phyloP scores from a whole-genome alignment of 1,140 invertebrate species.

The Drosophila quadrilineata region DNA sequence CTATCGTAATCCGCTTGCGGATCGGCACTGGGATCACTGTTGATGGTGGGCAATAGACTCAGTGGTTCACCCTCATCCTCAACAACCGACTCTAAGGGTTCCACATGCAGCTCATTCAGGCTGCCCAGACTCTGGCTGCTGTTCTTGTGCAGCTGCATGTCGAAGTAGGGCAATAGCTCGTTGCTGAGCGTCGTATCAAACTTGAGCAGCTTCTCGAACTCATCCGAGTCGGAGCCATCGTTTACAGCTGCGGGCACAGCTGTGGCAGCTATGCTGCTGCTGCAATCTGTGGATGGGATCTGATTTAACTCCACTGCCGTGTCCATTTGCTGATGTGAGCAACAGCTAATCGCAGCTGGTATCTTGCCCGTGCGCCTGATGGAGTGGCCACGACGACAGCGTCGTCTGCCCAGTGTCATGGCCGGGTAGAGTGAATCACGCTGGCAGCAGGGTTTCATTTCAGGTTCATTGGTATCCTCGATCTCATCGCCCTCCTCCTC shows the following conservation, averaged over 20 bases:
- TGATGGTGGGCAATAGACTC: conserved; percentile 67
- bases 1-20: conserved; percentile 59
- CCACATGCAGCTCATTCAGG: conserved; percentile 55
- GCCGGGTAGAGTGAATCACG: conserved; percentile 81
- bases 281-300: no score
- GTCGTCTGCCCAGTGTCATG: conserved; percentile 81
- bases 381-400: conserved; percentile 77
- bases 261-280: not conserved
- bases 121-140: conserved; percentile 69
- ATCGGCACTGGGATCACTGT: conserved; percentile 73
- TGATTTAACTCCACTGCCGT: conserved; percentile 5
- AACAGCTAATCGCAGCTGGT: conserved; percentile 37
- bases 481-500: conserved; percentile 89
- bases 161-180: conserved; percentile 79
- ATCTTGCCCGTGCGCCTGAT: conserved; percentile 75
- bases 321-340: conserved; percentile 37
- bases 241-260: not conserved
- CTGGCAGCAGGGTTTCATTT: conserved; percentile 79
- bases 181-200: conserved; percentile 74
- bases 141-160: conserved; percentile 78
- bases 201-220: conserved; percentile 77
- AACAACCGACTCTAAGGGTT: conserved; percentile 27
- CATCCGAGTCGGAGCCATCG: conserved; percentile 76
- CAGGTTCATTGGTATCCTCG: conserved; percentile 80
- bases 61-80: conserved; percentile 61